Evolutionary conservation across 1,140 invertebrate species (phyloP).

Genomic region (Hyphantria cunea): DNA sequence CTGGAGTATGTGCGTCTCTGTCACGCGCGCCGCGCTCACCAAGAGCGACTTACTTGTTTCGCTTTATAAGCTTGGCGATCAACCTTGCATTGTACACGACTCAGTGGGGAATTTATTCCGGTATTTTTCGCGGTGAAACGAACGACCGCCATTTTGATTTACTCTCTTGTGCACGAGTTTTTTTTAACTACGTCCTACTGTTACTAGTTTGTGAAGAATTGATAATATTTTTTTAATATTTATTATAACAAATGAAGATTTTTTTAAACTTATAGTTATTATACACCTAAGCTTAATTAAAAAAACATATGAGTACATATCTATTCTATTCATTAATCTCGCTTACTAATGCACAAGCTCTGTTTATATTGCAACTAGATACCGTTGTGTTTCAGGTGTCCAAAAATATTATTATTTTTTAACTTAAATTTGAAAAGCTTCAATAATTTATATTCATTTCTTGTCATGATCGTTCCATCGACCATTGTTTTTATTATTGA

Average conservation of each 20-base stretch:
- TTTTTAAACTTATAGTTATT: background rate
- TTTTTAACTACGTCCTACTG: background rate
- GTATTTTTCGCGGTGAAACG: slow-evolving; percentile 41
- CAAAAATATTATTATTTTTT: no score
- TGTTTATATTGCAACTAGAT: no score
- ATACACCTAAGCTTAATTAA: no score
- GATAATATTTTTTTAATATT: background rate
- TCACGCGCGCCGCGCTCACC: slow-evolving; percentile 19
- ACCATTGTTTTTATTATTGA: no score
- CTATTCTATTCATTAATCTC: no score
- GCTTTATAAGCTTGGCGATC: slow-evolving; percentile 45
- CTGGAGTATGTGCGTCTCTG: slow-evolving; percentile 39
- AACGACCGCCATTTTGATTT: slow-evolving; percentile 46
- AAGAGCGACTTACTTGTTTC: slow-evolving; percentile 32
- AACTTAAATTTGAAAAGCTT: no score
- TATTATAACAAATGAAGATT: background rate
- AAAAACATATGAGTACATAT: no score
- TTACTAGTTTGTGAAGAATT: no score
- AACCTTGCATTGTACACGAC: slow-evolving; percentile 45
- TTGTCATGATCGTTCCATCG: no score
- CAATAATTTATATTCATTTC: no score
- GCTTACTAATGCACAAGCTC: no score
- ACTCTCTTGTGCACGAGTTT: slow-evolving; percentile 6
- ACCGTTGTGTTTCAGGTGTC: no score
- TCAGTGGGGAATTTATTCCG: slow-evolving; percentile 63